These are phyloP conservation scores for Harmothoe impar DNA, from an alignment of 2,888 invertebrate species.

Conservation along the genomic window DNA sequence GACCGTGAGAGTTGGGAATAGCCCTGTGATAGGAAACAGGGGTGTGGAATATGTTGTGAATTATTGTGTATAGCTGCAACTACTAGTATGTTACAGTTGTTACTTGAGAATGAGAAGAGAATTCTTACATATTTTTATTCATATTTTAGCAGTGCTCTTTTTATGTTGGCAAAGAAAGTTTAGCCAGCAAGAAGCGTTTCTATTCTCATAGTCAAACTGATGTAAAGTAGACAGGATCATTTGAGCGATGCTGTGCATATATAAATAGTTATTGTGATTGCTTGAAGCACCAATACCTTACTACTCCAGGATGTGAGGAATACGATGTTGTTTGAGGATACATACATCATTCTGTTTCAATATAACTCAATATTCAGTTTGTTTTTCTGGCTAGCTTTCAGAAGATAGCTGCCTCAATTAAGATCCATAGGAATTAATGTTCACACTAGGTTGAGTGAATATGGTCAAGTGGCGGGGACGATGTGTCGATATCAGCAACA, in stretches of 20 bases:
- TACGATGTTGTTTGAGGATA: too few relatives aligned
- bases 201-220: not conserved
- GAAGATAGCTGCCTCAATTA: not conserved
- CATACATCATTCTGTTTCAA: too few relatives aligned
- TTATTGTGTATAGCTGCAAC: not conserved
- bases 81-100: not conserved
- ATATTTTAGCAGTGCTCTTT: not conserved
- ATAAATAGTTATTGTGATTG: not conserved
- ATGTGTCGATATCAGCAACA: too few relatives aligned
- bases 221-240: not conserved
- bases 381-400: not conserved
- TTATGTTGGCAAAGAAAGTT: not conserved
- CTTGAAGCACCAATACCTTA: not conserved
- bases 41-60: not conserved
- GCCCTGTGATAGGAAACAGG: not conserved
- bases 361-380: not conserved
- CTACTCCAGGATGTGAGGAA: too few relatives aligned
- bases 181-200: not conserved
- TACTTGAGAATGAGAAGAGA: too few relatives aligned
- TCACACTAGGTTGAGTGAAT: too few relatives aligned
- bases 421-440: not conserved
- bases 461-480: too few relatives aligned
- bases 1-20: not conserved
- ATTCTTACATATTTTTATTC: not conserved
- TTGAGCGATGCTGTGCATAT: not conserved